These are phyloP conservation scores for Genyomyrus donnyi DNA, from an alignment of 2,113 vertebrate species.

Conservation along the genomic window DNA sequence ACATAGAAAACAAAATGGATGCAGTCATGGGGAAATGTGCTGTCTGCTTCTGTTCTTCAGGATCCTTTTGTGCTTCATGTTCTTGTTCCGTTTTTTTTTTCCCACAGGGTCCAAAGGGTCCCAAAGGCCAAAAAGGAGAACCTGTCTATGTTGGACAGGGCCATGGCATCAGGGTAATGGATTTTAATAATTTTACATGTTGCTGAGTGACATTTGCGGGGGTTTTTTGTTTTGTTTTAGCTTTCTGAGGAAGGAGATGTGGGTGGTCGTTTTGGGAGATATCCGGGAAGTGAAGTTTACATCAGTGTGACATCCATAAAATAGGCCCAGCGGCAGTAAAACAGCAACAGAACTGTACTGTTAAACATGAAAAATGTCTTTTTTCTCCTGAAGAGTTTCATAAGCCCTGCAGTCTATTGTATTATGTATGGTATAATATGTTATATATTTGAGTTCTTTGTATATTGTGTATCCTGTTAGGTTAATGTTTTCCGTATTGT, in stretches of 20 bases:
- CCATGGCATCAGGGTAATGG: constrained; percentile 35
- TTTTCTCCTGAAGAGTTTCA: background rate
- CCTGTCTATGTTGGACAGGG: constrained; percentile 34
- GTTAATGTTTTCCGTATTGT: background rate
- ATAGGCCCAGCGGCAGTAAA: background rate
- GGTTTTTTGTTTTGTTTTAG: background rate
- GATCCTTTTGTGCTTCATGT: background rate
- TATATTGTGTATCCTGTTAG: background rate
- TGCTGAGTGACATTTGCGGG: background rate
- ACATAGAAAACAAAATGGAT: background rate
- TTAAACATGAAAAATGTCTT: background rate
- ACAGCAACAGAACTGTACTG: background rate
- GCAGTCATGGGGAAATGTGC: background rate
- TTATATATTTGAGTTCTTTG: background rate
- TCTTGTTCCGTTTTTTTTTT: background rate
- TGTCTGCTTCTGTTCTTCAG: background rate
- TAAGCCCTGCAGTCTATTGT: background rate
- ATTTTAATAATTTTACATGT: background rate
- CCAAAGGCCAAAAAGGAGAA: constrained; percentile 67
- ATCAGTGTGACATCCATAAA: background rate
- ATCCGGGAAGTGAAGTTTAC: background rate
- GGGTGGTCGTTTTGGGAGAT: background rate
- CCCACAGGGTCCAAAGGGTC: constrained; percentile 56
- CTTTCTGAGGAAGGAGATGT: background rate
- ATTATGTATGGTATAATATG: background rate